Percentiles rank a stretch among this genome's conserved stretches.
These are phyloP conservation scores for Ceramica pisi DNA, from an alignment of 2,888 invertebrate species.

Conservation along the genomic window DNA sequence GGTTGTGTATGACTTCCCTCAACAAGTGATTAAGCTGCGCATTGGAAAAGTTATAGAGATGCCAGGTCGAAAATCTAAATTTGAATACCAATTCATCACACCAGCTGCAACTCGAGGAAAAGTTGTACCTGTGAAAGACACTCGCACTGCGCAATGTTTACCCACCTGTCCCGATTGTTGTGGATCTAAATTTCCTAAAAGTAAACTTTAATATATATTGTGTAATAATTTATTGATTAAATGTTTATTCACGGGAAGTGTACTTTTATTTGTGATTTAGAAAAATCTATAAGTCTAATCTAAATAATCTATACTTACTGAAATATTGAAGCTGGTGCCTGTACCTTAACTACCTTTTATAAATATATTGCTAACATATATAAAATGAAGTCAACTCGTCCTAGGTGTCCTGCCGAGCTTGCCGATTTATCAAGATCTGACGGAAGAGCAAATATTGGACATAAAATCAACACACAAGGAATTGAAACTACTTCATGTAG, in stretches of 20 bases:
- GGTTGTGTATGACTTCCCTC: constrained; percentile 81
- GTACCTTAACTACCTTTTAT: constrained; percentile 24
- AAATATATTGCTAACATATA: constrained; percentile 62
- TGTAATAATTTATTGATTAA: constrained; percentile 56
- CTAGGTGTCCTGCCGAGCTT: constrained; percentile 82
- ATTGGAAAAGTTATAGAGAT: constrained; percentile 84
- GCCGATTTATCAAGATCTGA: constrained; percentile 78
- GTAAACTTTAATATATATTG: constrained; percentile 46
- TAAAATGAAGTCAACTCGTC: constrained; percentile 79
- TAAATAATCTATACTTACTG: neutral
- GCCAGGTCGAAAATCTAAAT: constrained; percentile 83
- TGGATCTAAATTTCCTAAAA: constrained; percentile 60
- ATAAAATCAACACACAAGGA: constrained; percentile 60
- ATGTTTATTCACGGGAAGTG: constrained; percentile 48
- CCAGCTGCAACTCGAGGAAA: constrained; percentile 75
- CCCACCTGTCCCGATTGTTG: constrained; percentile 75
- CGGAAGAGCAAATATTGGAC: constrained; percentile 72
- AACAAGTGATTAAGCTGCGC: constrained; percentile 85
- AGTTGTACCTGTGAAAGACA: constrained; percentile 78
- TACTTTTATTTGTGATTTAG: constrained; percentile 46
- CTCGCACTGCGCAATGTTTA: constrained; percentile 82
- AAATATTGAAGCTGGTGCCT: constrained; percentile 48
- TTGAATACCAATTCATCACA: constrained; percentile 87
- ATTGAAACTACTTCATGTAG: constrained; percentile 52
- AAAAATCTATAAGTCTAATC: constrained; percentile 13